Evolutionary conservation across 2,797 vertebrate species (phyloP), one percentile per base, ranked within the genome.

Genomic region (Fistularia commersonii): DNA sequence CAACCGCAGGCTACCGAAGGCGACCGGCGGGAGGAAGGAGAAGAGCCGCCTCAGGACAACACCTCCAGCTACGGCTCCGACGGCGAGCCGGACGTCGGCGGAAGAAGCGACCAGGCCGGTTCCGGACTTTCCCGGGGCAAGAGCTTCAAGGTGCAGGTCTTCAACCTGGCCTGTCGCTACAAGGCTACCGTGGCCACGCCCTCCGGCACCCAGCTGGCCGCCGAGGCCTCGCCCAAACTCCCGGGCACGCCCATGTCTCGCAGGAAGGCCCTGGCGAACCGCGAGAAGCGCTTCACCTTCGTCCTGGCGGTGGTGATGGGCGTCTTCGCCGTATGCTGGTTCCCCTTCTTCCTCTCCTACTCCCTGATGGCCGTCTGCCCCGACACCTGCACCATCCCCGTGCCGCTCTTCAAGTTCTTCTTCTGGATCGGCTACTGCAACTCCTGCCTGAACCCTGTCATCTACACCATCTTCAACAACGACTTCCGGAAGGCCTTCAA

Each of bases 341-440:
- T 91, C 57, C 92, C 92, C 1, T 95, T 95, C 73, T 95, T 94
- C 79, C 76, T 91, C 61, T 87, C 87, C 0, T 92, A 93, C 85
- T 90, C 87, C 61, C 79, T 92, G 40, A 46, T 84, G 80, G 49
- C 89, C 51, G 76, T 94, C 64, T 84, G 91, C 77, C 77, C 91
- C 23, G 50, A 90, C 45, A 70, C 81, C 44, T 81, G 89, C 84
- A 14, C 79, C 74, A 9, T 54, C 74, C 87, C 93, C 15, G 76
- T 88, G 49, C 74, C 91, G 13, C 66, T 89, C 38, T 90, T 90
- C n/a, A 89, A 70, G 10, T 87, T 93, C 64, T 94, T 94, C 68
- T 91, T 95, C 54, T 95, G 93, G 93, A 91, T 94, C 8, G 92
- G 93, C 40, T 93, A 93, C 81, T 94, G 93, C 69, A 94, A 93